Percentiles rank a stretch among this genome's conserved stretches.
These are phyloP conservation scores for Sebastes glaucus DNA, from an alignment of 2,797 vertebrate species.

Conservation along the genomic window DNA sequence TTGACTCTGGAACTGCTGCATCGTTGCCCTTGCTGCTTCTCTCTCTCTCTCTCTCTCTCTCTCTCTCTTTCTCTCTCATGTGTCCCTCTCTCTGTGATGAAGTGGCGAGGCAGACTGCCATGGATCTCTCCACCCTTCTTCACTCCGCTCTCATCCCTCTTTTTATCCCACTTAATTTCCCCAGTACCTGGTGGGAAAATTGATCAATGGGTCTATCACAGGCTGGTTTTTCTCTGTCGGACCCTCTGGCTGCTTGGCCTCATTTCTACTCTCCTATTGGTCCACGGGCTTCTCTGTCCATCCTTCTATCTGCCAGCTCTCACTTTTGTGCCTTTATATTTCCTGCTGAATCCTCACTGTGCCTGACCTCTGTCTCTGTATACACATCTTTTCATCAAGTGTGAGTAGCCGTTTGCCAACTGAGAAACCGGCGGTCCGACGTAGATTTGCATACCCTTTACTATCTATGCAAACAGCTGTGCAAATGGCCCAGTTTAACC, in stretches of 20 bases:
- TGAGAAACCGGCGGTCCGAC: neutral
- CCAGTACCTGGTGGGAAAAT: constrained; percentile 26
- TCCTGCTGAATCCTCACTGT: neutral
- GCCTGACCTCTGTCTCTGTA: neutral
- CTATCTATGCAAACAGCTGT: constrained; percentile 28
- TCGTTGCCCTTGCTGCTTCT: constrained; percentile 16
- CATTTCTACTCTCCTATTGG: neutral
- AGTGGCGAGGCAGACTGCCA: constrained; percentile 29
- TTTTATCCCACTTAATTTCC: constrained; percentile 44
- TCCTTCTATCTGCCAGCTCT: neutral
- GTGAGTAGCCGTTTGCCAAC: neutral
- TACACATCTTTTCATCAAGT: neutral
- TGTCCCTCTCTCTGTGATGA: constrained; percentile 13
- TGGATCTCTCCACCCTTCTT: constrained; percentile 15
- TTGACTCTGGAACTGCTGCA: constrained; percentile 17
- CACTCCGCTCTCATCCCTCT: constrained; percentile 20
- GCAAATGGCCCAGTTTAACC: constrained; percentile 7
- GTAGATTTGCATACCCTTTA: neutral
- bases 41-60: neutral
- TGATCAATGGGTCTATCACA: constrained; percentile 36
- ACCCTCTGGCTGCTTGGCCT: constrained; percentile 17
- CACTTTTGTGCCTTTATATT: neutral
- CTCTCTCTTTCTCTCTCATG: neutral
- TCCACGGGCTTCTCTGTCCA: neutral
- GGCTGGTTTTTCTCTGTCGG: constrained; percentile 6